phyloP scores from a whole-genome alignment of 2,888 invertebrate species.

The Meandrusa payeni region DNA sequence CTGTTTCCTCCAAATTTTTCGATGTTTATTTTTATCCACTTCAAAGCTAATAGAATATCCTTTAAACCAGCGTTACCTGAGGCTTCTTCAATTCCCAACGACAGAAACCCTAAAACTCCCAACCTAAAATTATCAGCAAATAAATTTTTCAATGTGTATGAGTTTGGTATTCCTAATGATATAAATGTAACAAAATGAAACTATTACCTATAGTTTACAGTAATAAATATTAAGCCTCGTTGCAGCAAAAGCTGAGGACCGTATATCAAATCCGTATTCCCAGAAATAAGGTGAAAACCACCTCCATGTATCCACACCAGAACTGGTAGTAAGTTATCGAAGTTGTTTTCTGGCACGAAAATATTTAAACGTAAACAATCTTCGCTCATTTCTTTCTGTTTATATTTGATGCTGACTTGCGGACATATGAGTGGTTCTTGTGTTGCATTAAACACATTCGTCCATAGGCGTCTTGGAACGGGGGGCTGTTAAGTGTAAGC shows the following conservation, averaged over 20 bases:
- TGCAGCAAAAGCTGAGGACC: constrained; percentile 44
- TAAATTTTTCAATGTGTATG: no score
- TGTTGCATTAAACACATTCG: constrained; percentile 32
- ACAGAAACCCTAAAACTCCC: constrained; percentile 50
- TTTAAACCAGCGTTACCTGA: constrained; percentile 51
- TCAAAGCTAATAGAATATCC: constrained; percentile 42
- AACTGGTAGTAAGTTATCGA: constrained; percentile 33
- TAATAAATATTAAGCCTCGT: constrained; percentile 44
- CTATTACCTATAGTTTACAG: constrained; percentile 47
- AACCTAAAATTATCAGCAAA: constrained; percentile 36
- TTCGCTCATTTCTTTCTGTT: constrained; percentile 35
- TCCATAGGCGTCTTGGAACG: constrained; percentile 35
- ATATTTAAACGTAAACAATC: constrained; percentile 40
- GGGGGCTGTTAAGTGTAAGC: constrained; percentile 40
- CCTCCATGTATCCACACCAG: constrained; percentile 48
- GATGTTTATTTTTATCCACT: constrained; percentile 45
- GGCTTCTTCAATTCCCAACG: constrained; percentile 38
- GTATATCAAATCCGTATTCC: constrained; percentile 30
- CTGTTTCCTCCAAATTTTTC: constrained; percentile 41
- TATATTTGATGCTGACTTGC: constrained; percentile 29
- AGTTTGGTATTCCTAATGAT: background rate
- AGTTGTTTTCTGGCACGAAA: constrained; percentile 32
- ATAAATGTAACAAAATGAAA: background rate
- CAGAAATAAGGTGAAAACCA: constrained; percentile 36
- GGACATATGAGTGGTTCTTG: constrained; percentile 34